A percentile compares a stretch with the other conserved stretches of the same genome.
Evolutionary conservation across 1,140 invertebrate species (phyloP).

Genomic region (Diorhabda carinulata): DNA sequence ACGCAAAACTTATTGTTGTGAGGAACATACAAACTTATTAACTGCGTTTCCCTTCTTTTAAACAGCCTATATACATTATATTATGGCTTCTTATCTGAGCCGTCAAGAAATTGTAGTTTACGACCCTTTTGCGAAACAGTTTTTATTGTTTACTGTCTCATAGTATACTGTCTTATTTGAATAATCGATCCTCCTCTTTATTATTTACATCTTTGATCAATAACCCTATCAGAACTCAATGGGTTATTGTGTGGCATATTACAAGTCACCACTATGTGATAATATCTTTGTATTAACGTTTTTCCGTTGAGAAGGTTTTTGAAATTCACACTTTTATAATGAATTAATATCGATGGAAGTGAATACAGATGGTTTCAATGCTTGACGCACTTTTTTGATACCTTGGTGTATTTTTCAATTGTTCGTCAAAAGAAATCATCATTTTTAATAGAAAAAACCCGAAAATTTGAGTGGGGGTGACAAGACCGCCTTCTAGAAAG

Average conservation of each 20-base stretch:
- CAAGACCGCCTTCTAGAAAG: too few species aligned
- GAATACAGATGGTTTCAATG: too few species aligned
- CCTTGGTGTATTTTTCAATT: too few species aligned
- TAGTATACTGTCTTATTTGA: conserved; percentile 34
- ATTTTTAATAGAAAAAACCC: too few species aligned
- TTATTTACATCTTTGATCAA: conserved; percentile 42
- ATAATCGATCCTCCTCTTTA: conserved; percentile 41
- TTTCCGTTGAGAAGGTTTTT: neutral
- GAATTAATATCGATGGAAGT: too few species aligned
- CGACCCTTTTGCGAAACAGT: conserved; percentile 29
- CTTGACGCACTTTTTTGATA: too few species aligned
- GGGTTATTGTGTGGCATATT: conserved; percentile 35
- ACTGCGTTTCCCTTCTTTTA: too few species aligned
- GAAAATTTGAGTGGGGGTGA: too few species aligned
- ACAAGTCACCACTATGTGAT: conserved; percentile 38
- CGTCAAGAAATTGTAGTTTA: conserved; percentile 36
- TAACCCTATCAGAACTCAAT: conserved; percentile 36
- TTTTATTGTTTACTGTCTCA: conserved; percentile 41
- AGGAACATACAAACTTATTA: too few species aligned
- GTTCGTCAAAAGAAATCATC: too few species aligned
- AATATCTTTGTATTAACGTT: conserved; percentile 21
- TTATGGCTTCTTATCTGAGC: conserved; percentile 16
- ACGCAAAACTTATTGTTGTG: too few species aligned
- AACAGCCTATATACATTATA: neutral
- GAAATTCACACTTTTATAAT: too few species aligned